Evolutionary conservation across 2,888 invertebrate species (phyloP).

Genomic region (Hyles lineata): DNA sequence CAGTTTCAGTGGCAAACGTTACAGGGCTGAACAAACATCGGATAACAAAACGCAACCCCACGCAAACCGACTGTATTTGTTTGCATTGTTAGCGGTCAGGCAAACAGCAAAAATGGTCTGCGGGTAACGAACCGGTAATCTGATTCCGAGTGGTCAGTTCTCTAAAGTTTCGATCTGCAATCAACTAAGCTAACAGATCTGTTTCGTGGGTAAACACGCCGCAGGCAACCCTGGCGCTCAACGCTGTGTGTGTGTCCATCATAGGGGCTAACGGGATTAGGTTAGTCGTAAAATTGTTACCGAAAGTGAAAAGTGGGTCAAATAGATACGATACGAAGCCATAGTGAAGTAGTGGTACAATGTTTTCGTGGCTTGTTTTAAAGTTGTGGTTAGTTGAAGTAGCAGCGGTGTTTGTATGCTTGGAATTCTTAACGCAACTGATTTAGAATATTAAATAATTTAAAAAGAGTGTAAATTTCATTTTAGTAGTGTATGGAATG

Average conservation of each 20-base stretch:
- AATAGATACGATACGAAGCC: constrained; percentile 12
- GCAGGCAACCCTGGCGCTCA: constrained; percentile 54
- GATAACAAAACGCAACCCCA: constrained; percentile 41
- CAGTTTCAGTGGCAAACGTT: constrained; percentile 21
- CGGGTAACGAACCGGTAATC: constrained; percentile 78
- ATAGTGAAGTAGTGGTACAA: neutral
- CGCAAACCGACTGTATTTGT: constrained; percentile 58
- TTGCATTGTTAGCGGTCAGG: constrained; percentile 71
- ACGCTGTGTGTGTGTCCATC: constrained; percentile 27
- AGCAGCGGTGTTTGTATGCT: too few relatives aligned
- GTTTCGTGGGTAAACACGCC: constrained; percentile 72
- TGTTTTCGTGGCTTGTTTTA: too few relatives aligned
- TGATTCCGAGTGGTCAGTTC: constrained; percentile 78
- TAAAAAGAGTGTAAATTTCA: too few relatives aligned
- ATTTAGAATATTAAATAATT: too few relatives aligned
- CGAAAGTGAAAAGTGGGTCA: constrained; percentile 23
- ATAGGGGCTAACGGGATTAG: constrained; percentile 30
- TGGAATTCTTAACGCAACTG: too few relatives aligned
- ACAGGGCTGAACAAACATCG: constrained; percentile 24
- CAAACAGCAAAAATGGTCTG: constrained; percentile 73
- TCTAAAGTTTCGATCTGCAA: constrained; percentile 79
- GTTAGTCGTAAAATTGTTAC: constrained; percentile 26
- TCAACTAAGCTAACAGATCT: constrained; percentile 78
- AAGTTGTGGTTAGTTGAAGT: too few relatives aligned
- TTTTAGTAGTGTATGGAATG: too few relatives aligned